These are phyloP conservation scores for Aleiodes sp. DNA, from an alignment of 1,140 invertebrate species.

Conservation along the genomic window DNA sequence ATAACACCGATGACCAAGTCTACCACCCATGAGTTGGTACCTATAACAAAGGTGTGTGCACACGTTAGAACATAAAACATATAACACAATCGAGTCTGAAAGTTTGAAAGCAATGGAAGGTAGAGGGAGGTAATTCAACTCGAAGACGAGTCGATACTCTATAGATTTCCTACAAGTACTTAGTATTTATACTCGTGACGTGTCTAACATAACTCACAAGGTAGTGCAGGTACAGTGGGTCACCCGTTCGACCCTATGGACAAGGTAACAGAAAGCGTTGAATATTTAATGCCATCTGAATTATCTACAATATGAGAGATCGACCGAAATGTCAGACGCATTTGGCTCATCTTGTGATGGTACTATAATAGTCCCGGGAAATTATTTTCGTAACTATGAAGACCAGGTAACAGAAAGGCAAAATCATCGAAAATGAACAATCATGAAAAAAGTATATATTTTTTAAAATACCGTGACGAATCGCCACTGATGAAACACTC, in stretches of 20 bases:
- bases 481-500: background rate
- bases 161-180: background rate
- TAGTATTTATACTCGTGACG: conserved; percentile 10
- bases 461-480: background rate
- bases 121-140: conserved; percentile 11
- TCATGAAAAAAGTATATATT: no score
- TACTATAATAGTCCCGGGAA: no score
- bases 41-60: conserved; percentile 21
- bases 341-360: background rate
- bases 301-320: background rate
- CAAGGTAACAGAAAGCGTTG: background rate
- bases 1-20: conserved; percentile 39
- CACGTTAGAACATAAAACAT: background rate
- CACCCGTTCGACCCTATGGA: background rate
- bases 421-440: no score
- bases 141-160: conserved; percentile 15
- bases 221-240: background rate
- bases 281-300: conserved; percentile 1
- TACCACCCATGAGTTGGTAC: conserved; percentile 3
- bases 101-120: background rate
- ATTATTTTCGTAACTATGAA: no score
- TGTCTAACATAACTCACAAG: conserved; percentile 1
- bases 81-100: conserved; percentile 4
- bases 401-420: no score
- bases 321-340: background rate